These are phyloP conservation scores for Drosophila nigrodunni DNA, from an alignment of 1,140 invertebrate genomes.

Conservation along the genomic window DNA sequence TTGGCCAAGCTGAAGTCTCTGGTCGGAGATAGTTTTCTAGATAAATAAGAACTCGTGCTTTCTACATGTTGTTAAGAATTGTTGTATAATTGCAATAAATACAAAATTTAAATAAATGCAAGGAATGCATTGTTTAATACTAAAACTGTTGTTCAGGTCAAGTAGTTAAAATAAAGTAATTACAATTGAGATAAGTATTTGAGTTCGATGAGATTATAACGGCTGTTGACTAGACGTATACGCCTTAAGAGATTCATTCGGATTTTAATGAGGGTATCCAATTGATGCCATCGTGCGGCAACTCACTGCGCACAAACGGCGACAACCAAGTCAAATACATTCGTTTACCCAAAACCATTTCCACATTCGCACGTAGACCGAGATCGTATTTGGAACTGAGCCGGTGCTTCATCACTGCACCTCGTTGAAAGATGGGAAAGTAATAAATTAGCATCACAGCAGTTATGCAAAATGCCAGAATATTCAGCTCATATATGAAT, in stretches of 20 bases:
- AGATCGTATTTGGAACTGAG: slow-evolving; percentile 88
- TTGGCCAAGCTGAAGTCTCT: slow-evolving; percentile 85
- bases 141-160: slow-evolving; percentile 9
- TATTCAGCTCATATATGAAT: slow-evolving; percentile 88
- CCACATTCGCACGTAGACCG: slow-evolving; percentile 90
- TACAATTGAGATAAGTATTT: slow-evolving; percentile 2
- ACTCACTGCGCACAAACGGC: slow-evolving; percentile 90
- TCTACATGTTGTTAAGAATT: slow-evolving; percentile 19
- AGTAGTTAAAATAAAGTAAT: not conserved
- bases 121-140: slow-evolving; percentile 35
- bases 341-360: slow-evolving; percentile 89
- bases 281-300: slow-evolving; percentile 91
- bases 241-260: slow-evolving; percentile 29
- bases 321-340: slow-evolving; percentile 92
- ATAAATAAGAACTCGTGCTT: slow-evolving; percentile 49
- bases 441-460: slow-evolving; percentile 90
- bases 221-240: slow-evolving; percentile 26
- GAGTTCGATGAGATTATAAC: slow-evolving; percentile 32
- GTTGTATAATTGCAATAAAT: slow-evolving; percentile 50
- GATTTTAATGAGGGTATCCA: slow-evolving; percentile 85
- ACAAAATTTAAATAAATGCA: slow-evolving; percentile 40
- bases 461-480: slow-evolving; percentile 89
- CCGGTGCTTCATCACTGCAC: slow-evolving; percentile 88
- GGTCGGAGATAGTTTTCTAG: slow-evolving; percentile 82
- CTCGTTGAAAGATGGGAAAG: slow-evolving; percentile 87